phyloP scores from a whole-genome alignment of 2,888 invertebrate species.

The Pardosa pseudoannulata region DNA sequence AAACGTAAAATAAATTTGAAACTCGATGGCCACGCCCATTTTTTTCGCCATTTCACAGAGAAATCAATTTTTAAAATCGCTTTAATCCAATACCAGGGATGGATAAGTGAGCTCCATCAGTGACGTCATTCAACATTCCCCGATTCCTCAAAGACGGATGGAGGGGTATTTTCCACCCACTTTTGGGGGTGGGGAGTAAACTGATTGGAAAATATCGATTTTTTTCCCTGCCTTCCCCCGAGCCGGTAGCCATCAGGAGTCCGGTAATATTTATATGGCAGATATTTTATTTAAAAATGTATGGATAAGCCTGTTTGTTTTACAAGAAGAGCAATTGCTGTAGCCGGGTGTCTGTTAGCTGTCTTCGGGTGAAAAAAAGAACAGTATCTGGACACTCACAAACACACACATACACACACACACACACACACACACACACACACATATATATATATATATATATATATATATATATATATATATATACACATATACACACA shows the following conservation, averaged over 20 bases:
- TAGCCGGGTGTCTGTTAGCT: too few species aligned
- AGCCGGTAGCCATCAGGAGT: slow-evolving; percentile 6
- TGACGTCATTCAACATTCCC: slow-evolving; percentile 32
- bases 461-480: too few species aligned
- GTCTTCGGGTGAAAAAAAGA: too few species aligned
- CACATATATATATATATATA: too few species aligned
- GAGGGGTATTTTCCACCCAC: slow-evolving; percentile 4
- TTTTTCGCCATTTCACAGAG: slow-evolving; percentile 3
- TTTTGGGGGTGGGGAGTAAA: slow-evolving; percentile 37
- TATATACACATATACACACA: too few species aligned
- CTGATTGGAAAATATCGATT: slow-evolving; percentile 67
- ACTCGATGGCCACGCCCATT: too few species aligned
- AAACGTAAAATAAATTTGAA: too few species aligned
- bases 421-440: too few species aligned
- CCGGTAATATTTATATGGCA: slow-evolving; percentile 38
- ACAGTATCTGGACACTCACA: too few species aligned
- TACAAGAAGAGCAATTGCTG: too few species aligned
- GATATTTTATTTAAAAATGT: slow-evolving; percentile 49
- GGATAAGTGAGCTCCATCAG: not conserved
- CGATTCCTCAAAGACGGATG: not conserved
- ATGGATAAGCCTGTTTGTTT: too few species aligned
- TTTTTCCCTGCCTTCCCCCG: slow-evolving; percentile 4
- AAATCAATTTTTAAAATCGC: slow-evolving; percentile 45
- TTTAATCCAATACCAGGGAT: slow-evolving; percentile 40
- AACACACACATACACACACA: too few species aligned